Evolutionary conservation across 1,140 invertebrate genomes (phyloP).

Genomic region (Aphaenogaster ashmeadi): DNA sequence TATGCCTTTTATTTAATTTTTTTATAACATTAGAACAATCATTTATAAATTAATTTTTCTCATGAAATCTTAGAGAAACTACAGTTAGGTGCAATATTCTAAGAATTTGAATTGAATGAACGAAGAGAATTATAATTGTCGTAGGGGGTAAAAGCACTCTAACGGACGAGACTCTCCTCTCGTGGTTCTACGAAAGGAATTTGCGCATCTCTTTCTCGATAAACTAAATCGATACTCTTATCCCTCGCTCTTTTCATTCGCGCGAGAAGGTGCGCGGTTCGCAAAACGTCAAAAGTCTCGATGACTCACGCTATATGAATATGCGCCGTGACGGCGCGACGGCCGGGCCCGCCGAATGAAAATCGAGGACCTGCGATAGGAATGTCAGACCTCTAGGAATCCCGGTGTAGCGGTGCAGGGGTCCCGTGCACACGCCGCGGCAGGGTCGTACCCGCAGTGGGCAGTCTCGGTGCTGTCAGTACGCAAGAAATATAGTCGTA

Average conservation of each 20-base stretch:
- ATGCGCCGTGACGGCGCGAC: neutral
- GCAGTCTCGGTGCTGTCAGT: slow-evolving; percentile 72
- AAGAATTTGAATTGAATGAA: neutral
- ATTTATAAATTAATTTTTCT: neutral
- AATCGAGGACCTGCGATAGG: slow-evolving; percentile 42
- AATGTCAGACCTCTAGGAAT: slow-evolving; percentile 49
- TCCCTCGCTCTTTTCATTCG: slow-evolving; percentile 8
- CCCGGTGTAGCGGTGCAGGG: slow-evolving; percentile 40
- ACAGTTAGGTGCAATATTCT: neutral
- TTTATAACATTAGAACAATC: neutral
- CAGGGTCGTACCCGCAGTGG: slow-evolving; percentile 67
- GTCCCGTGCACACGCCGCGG: slow-evolving; percentile 24
- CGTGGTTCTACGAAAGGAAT: neutral
- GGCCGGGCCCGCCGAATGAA: neutral
- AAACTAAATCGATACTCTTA: neutral
- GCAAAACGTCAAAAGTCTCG: slow-evolving; percentile 3
- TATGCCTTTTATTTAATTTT: neutral
- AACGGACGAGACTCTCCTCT: neutral
- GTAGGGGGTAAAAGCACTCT: neutral
- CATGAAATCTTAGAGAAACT: neutral
- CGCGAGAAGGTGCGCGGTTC: slow-evolving; percentile 11
- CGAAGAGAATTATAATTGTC: neutral
- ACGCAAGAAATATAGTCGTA: slow-evolving; percentile 77
- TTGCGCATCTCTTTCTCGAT: neutral
- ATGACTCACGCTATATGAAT: slow-evolving; percentile 22